Evolutionary conservation across 2,113 vertebrate species (phyloP).

Genomic region (Scomber japonicus): DNA sequence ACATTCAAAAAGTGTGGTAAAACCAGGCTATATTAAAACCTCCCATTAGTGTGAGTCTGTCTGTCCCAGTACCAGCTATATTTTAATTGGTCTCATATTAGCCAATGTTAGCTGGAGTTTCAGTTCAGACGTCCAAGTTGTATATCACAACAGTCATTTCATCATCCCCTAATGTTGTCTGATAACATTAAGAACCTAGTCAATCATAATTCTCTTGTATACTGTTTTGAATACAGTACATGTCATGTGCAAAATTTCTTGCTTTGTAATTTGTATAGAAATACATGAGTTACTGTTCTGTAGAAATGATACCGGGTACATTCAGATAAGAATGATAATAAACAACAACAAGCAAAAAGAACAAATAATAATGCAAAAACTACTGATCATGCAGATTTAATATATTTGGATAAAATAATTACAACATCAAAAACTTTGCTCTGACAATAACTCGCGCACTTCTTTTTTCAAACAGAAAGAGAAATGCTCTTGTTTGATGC

Average conservation of each 20-base stretch:
- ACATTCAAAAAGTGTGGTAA: neutral
- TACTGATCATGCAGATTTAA: no score
- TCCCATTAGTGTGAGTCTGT: neutral
- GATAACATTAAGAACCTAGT: no score
- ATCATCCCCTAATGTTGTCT: no score
- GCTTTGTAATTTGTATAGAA: neutral
- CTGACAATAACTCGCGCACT: no score
- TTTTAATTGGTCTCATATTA: no score
- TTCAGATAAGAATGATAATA: neutral
- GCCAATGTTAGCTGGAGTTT: no score
- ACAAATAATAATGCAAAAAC: neutral
- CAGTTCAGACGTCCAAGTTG: no score
- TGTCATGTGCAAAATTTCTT: neutral
- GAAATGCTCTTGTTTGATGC: neutral
- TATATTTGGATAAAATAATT: no score
- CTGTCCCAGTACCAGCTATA: no score
- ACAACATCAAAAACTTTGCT: no score
- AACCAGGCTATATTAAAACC: neutral
- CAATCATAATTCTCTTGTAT: neutral
- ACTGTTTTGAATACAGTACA: slow-evolving; percentile 1
- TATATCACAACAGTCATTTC: no score
- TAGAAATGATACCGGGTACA: neutral
- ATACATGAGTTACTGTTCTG: neutral
- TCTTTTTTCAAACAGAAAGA: neutral
- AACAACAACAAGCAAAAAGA: neutral